Base-by-base conservation (phyloP, 2,797 vertebrate species). In the Columba guinea region DNA sequence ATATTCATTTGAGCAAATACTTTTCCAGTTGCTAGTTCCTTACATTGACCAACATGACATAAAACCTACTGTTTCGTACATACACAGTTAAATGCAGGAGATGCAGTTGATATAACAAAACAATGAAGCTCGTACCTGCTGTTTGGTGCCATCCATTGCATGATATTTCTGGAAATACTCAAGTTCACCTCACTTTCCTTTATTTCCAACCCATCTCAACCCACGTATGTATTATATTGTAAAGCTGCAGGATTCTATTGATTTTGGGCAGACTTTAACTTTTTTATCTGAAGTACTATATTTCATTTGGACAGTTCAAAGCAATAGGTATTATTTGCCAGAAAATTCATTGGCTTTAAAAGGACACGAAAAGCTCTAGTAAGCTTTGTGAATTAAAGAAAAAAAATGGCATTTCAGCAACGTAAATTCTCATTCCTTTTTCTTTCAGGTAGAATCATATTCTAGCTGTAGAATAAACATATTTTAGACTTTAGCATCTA, bases 281-380 rank as follows among this genome's bases (percentile, higher is more conserved):
- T 67, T 92, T 90, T 80, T 59, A 85, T 70, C 75, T 75, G 52
- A 74, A 83, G 59, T 53, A 39, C 18, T 14, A 7, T 79, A 84
- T 70, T 94, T 96, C 84, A 84, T 65, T 51, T 30, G 37, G 74
- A 79, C 70, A 74, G 70, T 74, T 89, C 52, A 85, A 91, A 87
- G 64, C 32, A 75, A 73, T 59, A 62, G 11, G 6, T 65, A 41
- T 46, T 73, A 63, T 52, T 48, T 24, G 49, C 35, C 49, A 60
- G 67, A 65, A 70, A 83, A 90, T 79, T 69, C 37, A 51, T 32
- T 76, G 35, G 30, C 53, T 87, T 83, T 84, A 82, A 59, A 76
- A 80, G 75, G 78, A 81, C 64, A 55, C 59, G 51, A 73, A 78
- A 91, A 69, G 55, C 22, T 87, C 58, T 52, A 32, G 34, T 70